phyloP scores from a whole-genome alignment of 1,140 invertebrate species.

The Rhagoletis pomonella region DNA sequence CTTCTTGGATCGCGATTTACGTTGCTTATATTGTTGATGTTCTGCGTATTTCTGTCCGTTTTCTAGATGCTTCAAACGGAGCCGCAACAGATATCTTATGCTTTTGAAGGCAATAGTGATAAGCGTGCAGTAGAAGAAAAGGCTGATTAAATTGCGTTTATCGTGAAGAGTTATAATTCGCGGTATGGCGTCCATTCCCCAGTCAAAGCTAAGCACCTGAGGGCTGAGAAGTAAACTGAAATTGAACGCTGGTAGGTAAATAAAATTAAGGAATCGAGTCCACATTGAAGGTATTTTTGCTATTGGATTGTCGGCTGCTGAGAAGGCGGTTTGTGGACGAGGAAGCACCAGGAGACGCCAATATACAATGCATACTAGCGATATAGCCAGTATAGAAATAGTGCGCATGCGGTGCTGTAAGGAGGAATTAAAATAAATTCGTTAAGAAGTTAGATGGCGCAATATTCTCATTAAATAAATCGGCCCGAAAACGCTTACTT shows the following conservation, averaged over 20 bases:
- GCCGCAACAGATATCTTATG: conserved; percentile 75
- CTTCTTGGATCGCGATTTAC: conserved; percentile 22
- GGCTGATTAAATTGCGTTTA: conserved; percentile 82
- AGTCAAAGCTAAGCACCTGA: conserved; percentile 91
- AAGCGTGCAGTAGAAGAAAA: conserved; percentile 80
- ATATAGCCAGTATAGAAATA: conserved; percentile 78
- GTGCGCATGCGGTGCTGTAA: conserved; percentile 82
- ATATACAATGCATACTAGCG: conserved; percentile 78
- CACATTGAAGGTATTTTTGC: conserved; percentile 83
- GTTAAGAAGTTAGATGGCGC: not conserved
- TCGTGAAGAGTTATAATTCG: conserved; percentile 84
- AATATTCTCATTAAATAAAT: not conserved
- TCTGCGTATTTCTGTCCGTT: conserved; percentile 15
- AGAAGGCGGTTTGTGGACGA: conserved; percentile 83
- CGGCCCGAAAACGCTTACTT: conserved; percentile 60
- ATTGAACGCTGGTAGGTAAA: conserved; percentile 91
- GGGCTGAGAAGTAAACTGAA: conserved; percentile 88
- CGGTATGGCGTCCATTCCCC: conserved; percentile 96
- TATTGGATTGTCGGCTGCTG: conserved; percentile 92
- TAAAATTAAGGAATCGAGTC: conserved; percentile 87
- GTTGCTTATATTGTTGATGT: conserved; percentile 40
- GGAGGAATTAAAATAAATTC: conserved; percentile 27
- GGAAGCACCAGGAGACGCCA: conserved; percentile 80
- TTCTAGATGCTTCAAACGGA: conserved; percentile 65
- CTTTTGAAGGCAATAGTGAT: not conserved